Conservation (phyloP, 2,888 invertebrate genomes). For the Rutpela maculata region DNA sequence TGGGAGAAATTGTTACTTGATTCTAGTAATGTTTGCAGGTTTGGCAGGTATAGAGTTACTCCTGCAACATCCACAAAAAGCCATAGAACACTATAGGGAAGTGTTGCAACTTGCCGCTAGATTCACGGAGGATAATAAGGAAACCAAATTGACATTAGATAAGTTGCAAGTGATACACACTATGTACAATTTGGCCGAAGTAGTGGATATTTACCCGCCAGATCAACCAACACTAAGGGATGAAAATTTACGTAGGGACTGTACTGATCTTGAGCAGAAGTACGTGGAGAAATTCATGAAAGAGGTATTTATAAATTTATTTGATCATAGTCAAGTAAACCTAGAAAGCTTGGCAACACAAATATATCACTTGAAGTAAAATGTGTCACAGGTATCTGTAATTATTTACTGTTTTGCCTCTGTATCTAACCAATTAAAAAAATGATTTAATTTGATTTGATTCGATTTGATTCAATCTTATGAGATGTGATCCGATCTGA, state of each 20-base stretch:
- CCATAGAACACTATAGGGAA: constrained; percentile 79
- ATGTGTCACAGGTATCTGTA: too few species aligned
- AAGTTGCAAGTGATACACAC: constrained; percentile 82
- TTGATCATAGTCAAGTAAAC: too few species aligned
- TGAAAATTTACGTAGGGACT: constrained; percentile 73
- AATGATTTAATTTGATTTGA: too few species aligned
- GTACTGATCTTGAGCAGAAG: constrained; percentile 76
- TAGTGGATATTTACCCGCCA: constrained; percentile 70
- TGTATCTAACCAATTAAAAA: too few species aligned
- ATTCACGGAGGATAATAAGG: constrained; percentile 71
- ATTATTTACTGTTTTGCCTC: too few species aligned
- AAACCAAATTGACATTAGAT: constrained; percentile 77
- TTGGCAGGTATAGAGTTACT: constrained; percentile 81
- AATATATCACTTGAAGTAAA: too few species aligned
- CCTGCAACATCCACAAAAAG: constrained; percentile 74
- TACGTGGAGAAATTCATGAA: constrained; percentile 75
- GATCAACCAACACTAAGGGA: constrained; percentile 76
- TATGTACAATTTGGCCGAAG: constrained; percentile 79
- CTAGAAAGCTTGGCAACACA: too few species aligned
- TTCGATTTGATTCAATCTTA: too few species aligned
- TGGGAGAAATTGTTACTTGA: too few species aligned
- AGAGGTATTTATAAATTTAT: constrained; percentile 55
- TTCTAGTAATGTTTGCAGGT: constrained; percentile 68
- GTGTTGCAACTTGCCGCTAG: constrained; percentile 75
- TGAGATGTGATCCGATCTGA: too few species aligned